Conservation (phyloP, 2,113 vertebrate species). For the Halichoeres trimaculatus region DNA sequence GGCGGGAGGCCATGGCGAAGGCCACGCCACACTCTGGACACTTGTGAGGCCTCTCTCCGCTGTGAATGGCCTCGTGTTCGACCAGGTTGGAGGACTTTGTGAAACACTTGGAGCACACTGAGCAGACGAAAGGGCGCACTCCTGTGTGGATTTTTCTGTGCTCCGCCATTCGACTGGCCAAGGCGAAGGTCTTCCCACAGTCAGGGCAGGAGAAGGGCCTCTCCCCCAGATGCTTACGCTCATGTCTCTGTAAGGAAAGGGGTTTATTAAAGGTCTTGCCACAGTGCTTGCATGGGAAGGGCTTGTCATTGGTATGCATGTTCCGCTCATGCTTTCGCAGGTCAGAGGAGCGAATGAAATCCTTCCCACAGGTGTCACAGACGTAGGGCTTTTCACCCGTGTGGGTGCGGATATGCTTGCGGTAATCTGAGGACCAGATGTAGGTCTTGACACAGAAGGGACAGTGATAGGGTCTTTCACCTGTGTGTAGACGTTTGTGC, state of each 20-base stretch:
- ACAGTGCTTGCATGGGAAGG: constrained; percentile 85
- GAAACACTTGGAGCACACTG: constrained; percentile 77
- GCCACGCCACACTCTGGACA: constrained; percentile 78
- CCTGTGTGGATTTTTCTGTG: constrained; percentile 85
- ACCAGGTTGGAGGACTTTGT: constrained; percentile 82
- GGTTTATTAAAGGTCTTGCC: constrained; percentile 88
- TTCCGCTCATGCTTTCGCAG: constrained; percentile 85
- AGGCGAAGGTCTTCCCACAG: constrained; percentile 83
- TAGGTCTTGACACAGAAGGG: constrained; percentile 82
- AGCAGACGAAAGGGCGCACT: constrained; percentile 59
- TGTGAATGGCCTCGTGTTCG: constrained; percentile 83
- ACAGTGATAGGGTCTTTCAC: constrained; percentile 83
- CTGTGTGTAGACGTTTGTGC: constrained; percentile 83
- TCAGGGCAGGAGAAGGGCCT: constrained; percentile 85
- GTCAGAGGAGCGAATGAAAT: constrained; percentile 84
- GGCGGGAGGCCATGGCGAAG: constrained; percentile 81
- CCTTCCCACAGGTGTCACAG: constrained; percentile 81
- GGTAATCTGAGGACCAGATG: constrained; percentile 84
- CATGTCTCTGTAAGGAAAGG: constrained; percentile 85
- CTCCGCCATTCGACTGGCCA: constrained; percentile 86
- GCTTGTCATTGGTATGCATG: constrained; percentile 86
- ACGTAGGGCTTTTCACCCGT: constrained; percentile 83
- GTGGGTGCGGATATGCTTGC: constrained; percentile 83
- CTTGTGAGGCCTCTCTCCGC: constrained; percentile 74
- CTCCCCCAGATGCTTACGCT: constrained; percentile 87